Evolutionary conservation across 2,888 invertebrate genomes (phyloP).

Genomic region (Asteroscopus sphinx): DNA sequence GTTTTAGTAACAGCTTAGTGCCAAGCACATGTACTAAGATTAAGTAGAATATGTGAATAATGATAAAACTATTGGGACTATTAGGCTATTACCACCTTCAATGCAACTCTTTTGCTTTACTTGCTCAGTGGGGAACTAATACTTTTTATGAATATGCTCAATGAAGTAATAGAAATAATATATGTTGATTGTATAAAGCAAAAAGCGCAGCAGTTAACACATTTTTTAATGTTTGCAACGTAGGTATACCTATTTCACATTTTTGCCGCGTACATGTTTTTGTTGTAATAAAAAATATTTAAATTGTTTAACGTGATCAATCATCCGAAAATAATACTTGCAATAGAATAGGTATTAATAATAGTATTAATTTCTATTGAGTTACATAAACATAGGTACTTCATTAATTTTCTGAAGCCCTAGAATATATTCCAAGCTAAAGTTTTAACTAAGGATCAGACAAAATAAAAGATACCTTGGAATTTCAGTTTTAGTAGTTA

Average conservation of each 20-base stretch:
- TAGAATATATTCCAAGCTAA: no score
- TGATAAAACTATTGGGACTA: no score
- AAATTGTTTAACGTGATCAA: slow-evolving; percentile 8
- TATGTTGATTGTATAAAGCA: slow-evolving; percentile 11
- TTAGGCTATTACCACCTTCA: no score
- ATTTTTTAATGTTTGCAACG: slow-evolving; percentile 16
- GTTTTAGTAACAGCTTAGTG: no score
- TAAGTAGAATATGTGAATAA: no score
- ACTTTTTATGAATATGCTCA: slow-evolving; percentile 7
- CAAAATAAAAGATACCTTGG: no score
- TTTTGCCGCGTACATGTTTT: slow-evolving; percentile 7
- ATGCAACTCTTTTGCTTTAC: background rate
- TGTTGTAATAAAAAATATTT: slow-evolving; percentile 16
- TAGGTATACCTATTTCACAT: slow-evolving; percentile 15
- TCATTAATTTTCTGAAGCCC: background rate
- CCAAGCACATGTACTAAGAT: no score
- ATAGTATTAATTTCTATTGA: slow-evolving; percentile 10
- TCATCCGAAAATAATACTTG: slow-evolving; percentile 11
- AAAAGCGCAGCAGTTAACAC: slow-evolving; percentile 10
- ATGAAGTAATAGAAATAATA: slow-evolving; percentile 11
- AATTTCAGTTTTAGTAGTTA: no score
- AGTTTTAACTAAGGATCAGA: no score
- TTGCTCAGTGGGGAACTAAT: background rate
- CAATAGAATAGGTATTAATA: background rate
- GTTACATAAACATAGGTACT: background rate